A percentile compares a stretch with the other conserved stretches of the same genome.
Conservation (phyloP, 2,113 vertebrate species). For the Thinocorus orbignyianus region DNA sequence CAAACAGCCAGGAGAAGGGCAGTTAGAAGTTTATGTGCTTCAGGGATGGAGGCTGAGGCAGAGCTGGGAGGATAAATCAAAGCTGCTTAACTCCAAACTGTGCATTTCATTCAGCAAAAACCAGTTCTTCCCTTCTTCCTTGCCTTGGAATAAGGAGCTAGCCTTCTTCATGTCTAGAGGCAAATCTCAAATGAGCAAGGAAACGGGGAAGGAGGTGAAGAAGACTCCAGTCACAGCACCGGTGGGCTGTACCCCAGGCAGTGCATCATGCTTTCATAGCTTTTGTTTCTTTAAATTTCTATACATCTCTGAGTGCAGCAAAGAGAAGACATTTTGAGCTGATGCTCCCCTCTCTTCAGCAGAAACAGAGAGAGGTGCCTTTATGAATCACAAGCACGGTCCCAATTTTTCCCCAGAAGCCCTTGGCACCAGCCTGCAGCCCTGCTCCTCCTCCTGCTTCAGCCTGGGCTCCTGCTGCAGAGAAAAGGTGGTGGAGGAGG, state of each 20-base stretch:
- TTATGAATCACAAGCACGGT: neutral
- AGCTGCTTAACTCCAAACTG: neutral
- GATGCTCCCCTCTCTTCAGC: neutral
- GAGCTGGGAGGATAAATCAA: neutral
- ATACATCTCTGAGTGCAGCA: neutral
- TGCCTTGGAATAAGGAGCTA: neutral
- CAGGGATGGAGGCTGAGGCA: neutral
- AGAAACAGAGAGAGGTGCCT: neutral
- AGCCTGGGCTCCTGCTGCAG: neutral
- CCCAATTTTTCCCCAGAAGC: neutral
- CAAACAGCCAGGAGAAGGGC: neutral
- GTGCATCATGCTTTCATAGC: neutral
- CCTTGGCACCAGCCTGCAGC: neutral
- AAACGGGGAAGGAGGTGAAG: neutral
- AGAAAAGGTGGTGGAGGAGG: neutral
- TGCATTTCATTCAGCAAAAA: neutral
- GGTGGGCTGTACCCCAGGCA: neutral
- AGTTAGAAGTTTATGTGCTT: neutral
- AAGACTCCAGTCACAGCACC: neutral
- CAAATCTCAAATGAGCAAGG: neutral
- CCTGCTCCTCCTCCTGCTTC: neutral
- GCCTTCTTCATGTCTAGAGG: neutral
- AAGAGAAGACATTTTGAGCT: neutral
- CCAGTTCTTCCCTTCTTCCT: neutral
- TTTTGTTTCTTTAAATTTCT: neutral